phyloP scores from a whole-genome alignment of 2,113 vertebrate species.

The Amphiprion ocellaris region DNA sequence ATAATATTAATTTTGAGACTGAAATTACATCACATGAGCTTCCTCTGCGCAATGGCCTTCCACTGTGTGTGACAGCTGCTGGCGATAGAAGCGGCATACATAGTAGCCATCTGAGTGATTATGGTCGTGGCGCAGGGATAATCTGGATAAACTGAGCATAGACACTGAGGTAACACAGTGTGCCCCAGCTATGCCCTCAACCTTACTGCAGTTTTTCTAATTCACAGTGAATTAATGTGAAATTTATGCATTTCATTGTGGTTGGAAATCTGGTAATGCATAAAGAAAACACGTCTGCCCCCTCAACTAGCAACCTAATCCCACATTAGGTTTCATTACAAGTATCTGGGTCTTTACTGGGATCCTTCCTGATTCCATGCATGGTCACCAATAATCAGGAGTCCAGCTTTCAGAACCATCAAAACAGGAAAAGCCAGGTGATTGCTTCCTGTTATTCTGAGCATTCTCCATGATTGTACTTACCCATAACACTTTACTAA shows the following conservation, averaged over 20 bases:
- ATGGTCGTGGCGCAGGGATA: slow-evolving; percentile 60
- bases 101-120: slow-evolving; percentile 55
- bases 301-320: not conserved
- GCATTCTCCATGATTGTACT: not conserved
- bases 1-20: not conserved
- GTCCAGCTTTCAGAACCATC: not conserved
- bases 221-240: not conserved
- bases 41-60: not conserved
- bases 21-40: not conserved
- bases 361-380: slow-evolving; percentile 1
- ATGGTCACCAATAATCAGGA: not conserved
- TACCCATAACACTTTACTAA: not conserved
- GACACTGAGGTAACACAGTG: slow-evolving; percentile 37
- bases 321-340: slow-evolving; percentile 11
- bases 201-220: slow-evolving; percentile 12
- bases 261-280: not conserved
- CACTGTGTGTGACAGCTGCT: not conserved
- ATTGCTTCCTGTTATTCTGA: accelerated
- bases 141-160: slow-evolving; percentile 69
- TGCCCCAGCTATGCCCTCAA: slow-evolving; percentile 7
- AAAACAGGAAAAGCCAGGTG: not conserved
- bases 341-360: too few relatives aligned
- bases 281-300: not conserved
- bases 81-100: not conserved
- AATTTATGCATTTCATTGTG: not conserved